Base-by-base conservation (phyloP, 2,888 invertebrate species). In the Zeuzera pyrina region DNA sequence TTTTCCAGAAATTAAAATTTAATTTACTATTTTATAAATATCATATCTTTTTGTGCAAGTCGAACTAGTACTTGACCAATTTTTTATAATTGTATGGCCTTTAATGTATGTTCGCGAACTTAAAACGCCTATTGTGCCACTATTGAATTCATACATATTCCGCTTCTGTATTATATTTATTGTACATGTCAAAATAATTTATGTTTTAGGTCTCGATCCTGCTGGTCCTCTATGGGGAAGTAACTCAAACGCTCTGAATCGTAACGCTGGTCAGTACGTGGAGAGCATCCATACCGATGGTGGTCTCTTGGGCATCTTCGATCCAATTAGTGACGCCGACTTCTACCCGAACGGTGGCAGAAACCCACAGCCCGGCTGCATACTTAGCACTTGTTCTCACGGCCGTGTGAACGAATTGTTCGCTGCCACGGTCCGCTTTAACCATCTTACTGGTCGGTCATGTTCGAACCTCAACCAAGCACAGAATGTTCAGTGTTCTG, bases 291-390 rank as follows among this genome's bases (percentile, higher is more conserved):
- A 81, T 41, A 78, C 78, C 0, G 70, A 79, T 16, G 68, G 69
- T 13, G 58, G 67, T 3, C 30, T 52, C 0, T 56, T 72, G 3
- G 81, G 79, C 11, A 71, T 76, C 37, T 58, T 60, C 33, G 49
- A 64, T 30, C 50, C 54, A 1, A 57, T 69, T 15, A 67, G 55
- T 3, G 23, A 72, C 26, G 54, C 60, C 7, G 69, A 78, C 47
- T 81, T 78, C 51, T 83, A 77, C 44, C 73, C 74, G 3, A 79
- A 79, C 39, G 77, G 76, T 1, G 78, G 74, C 25, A 57, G 56
- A 3, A 55, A 59, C 41, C 56, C 58, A 2, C 77, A 78, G 41
- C 77, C 78, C 1, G 76, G 78, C 1, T 81, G 79, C 39, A 40
- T 37, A 33, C 8, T 51, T 24, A 65, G 56, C 38, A 54, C 54